phyloP scores from a whole-genome alignment of 1,140 invertebrate species.

The Dreissena polymorpha region DNA sequence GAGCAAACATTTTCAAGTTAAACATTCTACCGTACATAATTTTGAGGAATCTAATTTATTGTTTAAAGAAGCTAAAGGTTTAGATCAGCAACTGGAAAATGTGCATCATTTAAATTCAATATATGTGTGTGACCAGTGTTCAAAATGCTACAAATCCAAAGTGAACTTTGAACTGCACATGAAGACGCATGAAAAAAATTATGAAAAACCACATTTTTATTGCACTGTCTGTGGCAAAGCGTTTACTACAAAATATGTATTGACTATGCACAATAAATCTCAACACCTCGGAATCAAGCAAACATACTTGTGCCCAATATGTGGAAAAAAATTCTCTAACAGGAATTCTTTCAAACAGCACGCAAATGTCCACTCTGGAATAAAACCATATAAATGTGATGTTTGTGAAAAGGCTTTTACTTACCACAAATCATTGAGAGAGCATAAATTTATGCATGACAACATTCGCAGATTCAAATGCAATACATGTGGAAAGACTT shows the following conservation, averaged over 20 bases:
- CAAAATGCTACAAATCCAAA: slow-evolving; percentile 63
- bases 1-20: neutral
- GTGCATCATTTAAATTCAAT: slow-evolving; percentile 53
- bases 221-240: slow-evolving; percentile 69
- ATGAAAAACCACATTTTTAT: slow-evolving; percentile 61
- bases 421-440: slow-evolving; percentile 66
- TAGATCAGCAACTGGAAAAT: slow-evolving; percentile 58
- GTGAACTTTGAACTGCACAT: slow-evolving; percentile 60
- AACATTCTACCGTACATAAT: slow-evolving; percentile 25
- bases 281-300: slow-evolving; percentile 66
- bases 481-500: slow-evolving; percentile 65
- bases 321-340: slow-evolving; percentile 73
- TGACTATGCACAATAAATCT: slow-evolving; percentile 65
- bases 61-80: slow-evolving; percentile 63
- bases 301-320: slow-evolving; percentile 67
- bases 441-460: slow-evolving; percentile 69
- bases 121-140: slow-evolving; percentile 67
- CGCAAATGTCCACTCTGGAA: slow-evolving; percentile 70
- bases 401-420: slow-evolving; percentile 69
- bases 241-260: slow-evolving; percentile 67
- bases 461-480: slow-evolving; percentile 64
- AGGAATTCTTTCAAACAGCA: slow-evolving; percentile 68
- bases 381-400: slow-evolving; percentile 68
- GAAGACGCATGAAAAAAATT: slow-evolving; percentile 60
- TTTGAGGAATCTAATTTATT: slow-evolving; percentile 64